Conservation (phyloP, 1,140 invertebrate species). For the Sesamia nonagrioides region DNA sequence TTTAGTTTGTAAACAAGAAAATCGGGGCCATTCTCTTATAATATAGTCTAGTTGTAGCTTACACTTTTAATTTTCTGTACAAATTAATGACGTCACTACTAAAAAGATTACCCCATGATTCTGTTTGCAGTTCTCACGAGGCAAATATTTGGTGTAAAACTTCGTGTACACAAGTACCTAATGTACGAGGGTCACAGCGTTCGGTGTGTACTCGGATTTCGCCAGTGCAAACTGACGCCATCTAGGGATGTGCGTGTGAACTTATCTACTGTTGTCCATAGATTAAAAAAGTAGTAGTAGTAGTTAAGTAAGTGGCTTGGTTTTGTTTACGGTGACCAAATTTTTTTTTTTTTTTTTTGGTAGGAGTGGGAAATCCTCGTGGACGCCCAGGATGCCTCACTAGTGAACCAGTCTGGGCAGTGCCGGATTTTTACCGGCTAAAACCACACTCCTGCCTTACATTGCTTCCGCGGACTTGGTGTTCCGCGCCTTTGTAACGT, state of each 20-base stretch:
- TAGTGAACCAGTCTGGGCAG: no score
- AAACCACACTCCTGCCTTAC: no score
- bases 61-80: background rate
- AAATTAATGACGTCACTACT: constrained; percentile 32
- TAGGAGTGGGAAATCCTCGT: no score
- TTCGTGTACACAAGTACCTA: background rate
- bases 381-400: no score
- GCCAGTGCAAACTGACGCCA: constrained; percentile 7
- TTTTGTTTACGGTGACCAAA: background rate
- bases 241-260: background rate
- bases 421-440: no score
- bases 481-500: no score
- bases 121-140: constrained; percentile 22
- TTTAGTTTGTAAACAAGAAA: no score
- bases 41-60: background rate
- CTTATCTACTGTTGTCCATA: background rate
- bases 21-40: no score
- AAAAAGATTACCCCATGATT: constrained; percentile 26
- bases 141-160: constrained; percentile 32
- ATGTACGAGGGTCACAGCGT: background rate
- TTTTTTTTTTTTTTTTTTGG: no score
- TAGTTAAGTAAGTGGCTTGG: background rate
- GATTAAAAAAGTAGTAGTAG: no score
- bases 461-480: no score
- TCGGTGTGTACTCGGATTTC: constrained; percentile 3